These are phyloP conservation scores for Ginglymostoma cirratum DNA, from an alignment of 2,113 vertebrate species.

Conservation along the genomic window DNA sequence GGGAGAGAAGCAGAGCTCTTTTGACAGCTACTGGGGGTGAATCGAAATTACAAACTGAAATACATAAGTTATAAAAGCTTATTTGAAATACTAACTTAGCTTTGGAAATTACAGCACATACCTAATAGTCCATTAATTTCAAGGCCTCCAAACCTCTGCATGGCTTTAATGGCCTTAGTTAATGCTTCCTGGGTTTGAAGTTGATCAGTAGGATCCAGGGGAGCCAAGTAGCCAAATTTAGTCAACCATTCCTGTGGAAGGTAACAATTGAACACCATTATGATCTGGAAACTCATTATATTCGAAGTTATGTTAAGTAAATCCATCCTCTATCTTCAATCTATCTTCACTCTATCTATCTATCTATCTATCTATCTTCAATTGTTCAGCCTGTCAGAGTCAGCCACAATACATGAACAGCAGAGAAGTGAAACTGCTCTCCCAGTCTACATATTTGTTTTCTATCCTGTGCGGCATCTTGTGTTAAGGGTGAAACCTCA, in stretches of 20 bases:
- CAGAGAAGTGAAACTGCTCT: background rate
- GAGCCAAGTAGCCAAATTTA: constrained; percentile 87
- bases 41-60: background rate
- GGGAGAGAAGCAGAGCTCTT: too few relatives aligned
- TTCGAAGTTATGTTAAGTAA: background rate
- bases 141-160: constrained; percentile 89
- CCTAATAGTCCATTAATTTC: constrained; percentile 79
- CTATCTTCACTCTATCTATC: background rate
- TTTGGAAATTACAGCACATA: constrained; percentile 46
- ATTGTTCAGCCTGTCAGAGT: background rate
- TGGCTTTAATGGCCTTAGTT: constrained; percentile 79
- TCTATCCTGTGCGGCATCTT: background rate
- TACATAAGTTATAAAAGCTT: background rate
- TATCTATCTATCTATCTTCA: too few relatives aligned
- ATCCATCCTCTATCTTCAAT: background rate
- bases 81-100: background rate
- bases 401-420: background rate
- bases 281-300: background rate
- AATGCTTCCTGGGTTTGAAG: constrained; percentile 84
- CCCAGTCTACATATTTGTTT: background rate
- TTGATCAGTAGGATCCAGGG: constrained; percentile 72
- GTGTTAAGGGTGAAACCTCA: background rate
- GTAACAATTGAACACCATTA: too few relatives aligned
- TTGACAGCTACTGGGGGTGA: too few relatives aligned
- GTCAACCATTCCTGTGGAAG: constrained; percentile 82